Evolutionary conservation across 2,888 invertebrate genomes (phyloP).

Genomic region (Acronicta aceris): DNA sequence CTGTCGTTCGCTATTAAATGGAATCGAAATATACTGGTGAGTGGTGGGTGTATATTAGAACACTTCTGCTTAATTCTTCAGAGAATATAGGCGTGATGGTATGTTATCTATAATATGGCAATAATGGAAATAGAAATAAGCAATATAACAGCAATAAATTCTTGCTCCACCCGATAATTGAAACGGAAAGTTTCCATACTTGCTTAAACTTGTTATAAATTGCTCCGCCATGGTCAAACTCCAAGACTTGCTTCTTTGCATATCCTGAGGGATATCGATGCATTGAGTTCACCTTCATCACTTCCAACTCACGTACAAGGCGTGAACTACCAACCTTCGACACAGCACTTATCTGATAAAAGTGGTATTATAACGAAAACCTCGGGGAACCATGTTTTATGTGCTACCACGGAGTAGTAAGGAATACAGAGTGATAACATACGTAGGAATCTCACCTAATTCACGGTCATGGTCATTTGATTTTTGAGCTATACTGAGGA

Average conservation of each 20-base stretch:
- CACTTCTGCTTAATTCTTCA: too few relatives aligned
- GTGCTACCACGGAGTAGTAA: not conserved
- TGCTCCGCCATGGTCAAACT: conserved; percentile 16
- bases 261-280: conserved; percentile 34
- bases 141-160: too few relatives aligned
- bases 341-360: conserved; percentile 42
- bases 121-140: too few relatives aligned
- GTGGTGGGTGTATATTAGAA: too few relatives aligned
- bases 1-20: too few relatives aligned
- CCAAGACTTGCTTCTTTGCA: conserved; percentile 23
- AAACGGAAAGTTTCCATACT: too few relatives aligned
- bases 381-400: conserved; percentile 17
- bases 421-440: not conserved
- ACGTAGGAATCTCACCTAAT: not conserved
- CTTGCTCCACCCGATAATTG: too few relatives aligned
- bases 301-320: conserved; percentile 25
- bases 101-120: not conserved
- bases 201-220: conserved; percentile 7
- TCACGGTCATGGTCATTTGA: too few relatives aligned
- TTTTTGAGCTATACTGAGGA: too few relatives aligned
- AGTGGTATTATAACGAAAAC: conserved; percentile 28
- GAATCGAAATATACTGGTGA: too few relatives aligned
- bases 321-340: conserved; percentile 22
- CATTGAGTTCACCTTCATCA: conserved; percentile 8
- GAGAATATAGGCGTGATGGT: too few relatives aligned